These are phyloP conservation scores for Pachyuromys duprasi DNA, from an alignment of 2,797 vertebrate species.

Conservation along the genomic window DNA sequence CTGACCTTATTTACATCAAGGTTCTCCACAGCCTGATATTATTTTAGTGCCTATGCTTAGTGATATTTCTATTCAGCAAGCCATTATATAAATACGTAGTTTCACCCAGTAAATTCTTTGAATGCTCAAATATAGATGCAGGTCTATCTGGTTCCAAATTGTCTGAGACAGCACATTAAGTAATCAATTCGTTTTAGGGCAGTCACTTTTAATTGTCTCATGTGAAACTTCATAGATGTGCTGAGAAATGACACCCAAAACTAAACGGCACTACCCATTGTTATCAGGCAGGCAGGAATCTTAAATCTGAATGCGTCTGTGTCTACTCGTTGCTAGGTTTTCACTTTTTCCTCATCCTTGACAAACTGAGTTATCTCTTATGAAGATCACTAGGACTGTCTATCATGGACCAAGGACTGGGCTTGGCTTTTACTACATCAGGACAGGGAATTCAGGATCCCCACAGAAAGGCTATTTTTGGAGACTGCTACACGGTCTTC, in stretches of 20 bases:
- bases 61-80: conserved; percentile 17
- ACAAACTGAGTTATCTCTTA: neutral
- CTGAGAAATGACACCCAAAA: neutral
- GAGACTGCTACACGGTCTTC: neutral
- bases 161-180: neutral
- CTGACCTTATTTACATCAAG: neutral
- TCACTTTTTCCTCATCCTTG: conserved; percentile 19
- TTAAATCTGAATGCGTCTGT: conserved; percentile 30
- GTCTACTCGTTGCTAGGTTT: neutral
- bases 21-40: neutral
- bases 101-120: conserved; percentile 8
- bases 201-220: conserved; percentile 33
- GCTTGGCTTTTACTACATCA: neutral
- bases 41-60: neutral
- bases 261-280: neutral
- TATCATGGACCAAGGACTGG: neutral
- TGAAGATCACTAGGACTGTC: neutral
- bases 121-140: conserved; percentile 31
- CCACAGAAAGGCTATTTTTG: neutral
- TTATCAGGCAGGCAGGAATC: neutral
- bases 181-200: conserved; percentile 1
- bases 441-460: neutral
- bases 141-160: neutral
- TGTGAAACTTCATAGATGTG: conserved; percentile 13
- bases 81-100: conserved; percentile 5